phyloP scores from a whole-genome alignment of 2,888 invertebrate species.

The Psylliodes chrysocephalus region DNA sequence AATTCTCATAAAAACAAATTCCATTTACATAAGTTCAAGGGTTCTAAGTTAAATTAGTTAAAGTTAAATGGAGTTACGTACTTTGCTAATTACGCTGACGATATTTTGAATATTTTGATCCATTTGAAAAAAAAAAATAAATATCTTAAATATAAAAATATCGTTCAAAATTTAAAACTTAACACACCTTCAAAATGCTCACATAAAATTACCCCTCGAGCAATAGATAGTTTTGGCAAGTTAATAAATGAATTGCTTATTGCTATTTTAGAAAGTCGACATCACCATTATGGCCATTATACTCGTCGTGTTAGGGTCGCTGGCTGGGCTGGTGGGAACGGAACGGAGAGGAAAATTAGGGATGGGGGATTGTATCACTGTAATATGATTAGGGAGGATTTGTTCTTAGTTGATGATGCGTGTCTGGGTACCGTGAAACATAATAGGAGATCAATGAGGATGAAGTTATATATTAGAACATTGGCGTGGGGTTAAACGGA shows the following conservation, averaged over 20 bases:
- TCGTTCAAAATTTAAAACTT: no score
- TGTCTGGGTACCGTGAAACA: conserved; percentile 41
- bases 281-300: conserved; percentile 21
- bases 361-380: conserved; percentile 37
- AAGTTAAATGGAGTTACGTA: no score
- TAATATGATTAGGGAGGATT: conserved; percentile 46
- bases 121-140: no score
- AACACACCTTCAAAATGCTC: background rate
- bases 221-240: conserved; percentile 12
- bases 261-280: conserved; percentile 38
- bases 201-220: conserved; percentile 16
- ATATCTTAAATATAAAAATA: no score
- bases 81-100: no score
- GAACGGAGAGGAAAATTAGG: conserved; percentile 32
- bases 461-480: conserved; percentile 17
- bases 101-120: no score
- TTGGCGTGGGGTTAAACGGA: background rate
- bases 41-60: no score
- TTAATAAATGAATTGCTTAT: conserved; percentile 25
- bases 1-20: no score
- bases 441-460: conserved; percentile 33
- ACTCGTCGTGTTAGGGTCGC: conserved; percentile 12
- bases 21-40: no score
- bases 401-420: conserved; percentile 43
- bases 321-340: conserved; percentile 34